Conservation (phyloP, 2,113 vertebrate genomes). For the Cyprinus carpio region DNA sequence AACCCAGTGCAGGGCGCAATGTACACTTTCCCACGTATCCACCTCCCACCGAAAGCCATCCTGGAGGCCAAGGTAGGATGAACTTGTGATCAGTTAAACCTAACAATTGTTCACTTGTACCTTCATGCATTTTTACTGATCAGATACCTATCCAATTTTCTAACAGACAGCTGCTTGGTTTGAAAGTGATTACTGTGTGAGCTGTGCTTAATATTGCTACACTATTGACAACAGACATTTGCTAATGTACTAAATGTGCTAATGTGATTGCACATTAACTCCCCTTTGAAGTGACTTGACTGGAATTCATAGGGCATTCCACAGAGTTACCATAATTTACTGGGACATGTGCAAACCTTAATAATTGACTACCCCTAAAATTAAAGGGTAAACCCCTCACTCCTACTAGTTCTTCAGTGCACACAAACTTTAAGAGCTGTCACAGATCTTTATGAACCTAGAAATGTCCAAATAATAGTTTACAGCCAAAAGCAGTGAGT, state of each 20-base stretch:
- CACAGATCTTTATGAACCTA: too few species aligned
- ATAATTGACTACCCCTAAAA: too few species aligned
- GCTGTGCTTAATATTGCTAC: neutral
- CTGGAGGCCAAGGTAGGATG: constrained; percentile 71
- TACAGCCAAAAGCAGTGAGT: neutral
- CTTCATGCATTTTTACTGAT: neutral
- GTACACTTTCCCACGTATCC: constrained; percentile 78
- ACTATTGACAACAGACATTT: neutral
- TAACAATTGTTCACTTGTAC: neutral
- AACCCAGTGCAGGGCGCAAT: constrained; percentile 84
- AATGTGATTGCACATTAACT: neutral
- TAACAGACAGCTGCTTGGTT: neutral
- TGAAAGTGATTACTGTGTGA: neutral
- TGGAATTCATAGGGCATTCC: neutral
- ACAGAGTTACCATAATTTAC: neutral
- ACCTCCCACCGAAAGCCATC: constrained; percentile 72
- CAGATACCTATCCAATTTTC: neutral
- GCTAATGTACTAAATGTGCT: neutral
- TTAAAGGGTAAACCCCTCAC: too few species aligned
- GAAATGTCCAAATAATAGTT: too few species aligned
- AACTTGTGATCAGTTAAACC: neutral
- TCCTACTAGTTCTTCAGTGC: too few species aligned
- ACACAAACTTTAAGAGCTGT: too few species aligned
- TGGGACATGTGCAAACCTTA: too few species aligned
- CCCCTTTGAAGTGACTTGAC: neutral